phyloP scores from a whole-genome alignment of 1,140 invertebrate species.

The Heliothis virescens region DNA sequence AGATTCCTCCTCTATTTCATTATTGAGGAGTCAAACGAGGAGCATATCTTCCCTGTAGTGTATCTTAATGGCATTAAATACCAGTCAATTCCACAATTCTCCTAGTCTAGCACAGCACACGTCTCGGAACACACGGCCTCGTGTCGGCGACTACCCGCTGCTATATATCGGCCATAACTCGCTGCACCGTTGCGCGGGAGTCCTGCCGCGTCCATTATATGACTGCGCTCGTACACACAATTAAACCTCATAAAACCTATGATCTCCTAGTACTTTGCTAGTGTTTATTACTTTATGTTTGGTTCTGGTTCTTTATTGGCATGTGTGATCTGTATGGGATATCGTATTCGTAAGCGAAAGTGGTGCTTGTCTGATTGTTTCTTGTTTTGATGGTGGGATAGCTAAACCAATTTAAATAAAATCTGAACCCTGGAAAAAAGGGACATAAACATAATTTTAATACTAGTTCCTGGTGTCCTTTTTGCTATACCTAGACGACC shows the following conservation, averaged over 20 bases:
- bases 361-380: not conserved
- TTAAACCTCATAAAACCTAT: slow-evolving; percentile 66
- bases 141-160: slow-evolving; percentile 55
- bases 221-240: slow-evolving; percentile 53
- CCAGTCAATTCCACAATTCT: slow-evolving; percentile 31
- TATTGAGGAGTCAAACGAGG: no score
- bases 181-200: slow-evolving; percentile 52
- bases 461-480: no score
- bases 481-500: no score
- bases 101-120: slow-evolving; percentile 50
- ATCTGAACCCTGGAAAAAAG: no score
- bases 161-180: slow-evolving; percentile 59
- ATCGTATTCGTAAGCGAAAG: no score
- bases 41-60: no score
- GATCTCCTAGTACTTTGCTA: slow-evolving; percentile 57
- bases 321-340: slow-evolving; percentile 17
- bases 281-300: slow-evolving; percentile 41
- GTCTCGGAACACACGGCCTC: slow-evolving; percentile 53
- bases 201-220: slow-evolving; percentile 63
- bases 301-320: not conserved
- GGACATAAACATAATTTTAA: no score
- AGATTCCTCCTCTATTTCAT: no score
- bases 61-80: no score
- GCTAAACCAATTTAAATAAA: no score
- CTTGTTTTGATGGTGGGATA: not conserved